Evolutionary conservation across 1,140 invertebrate species (phyloP).

Genomic region (Plectrocnemia conspersa): DNA sequence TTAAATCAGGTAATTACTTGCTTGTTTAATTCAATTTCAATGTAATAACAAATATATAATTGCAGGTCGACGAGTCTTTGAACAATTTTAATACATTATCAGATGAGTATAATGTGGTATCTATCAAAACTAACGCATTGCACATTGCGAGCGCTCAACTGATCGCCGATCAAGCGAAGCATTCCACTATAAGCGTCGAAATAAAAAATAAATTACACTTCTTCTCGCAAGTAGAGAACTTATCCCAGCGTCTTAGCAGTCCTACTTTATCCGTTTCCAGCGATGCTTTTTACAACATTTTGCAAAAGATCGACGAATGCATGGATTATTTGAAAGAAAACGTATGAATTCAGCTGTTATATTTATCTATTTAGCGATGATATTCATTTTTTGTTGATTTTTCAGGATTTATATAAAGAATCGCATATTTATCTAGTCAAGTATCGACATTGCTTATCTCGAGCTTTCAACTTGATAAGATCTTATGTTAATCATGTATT

Average conservation of each 20-base stretch:
- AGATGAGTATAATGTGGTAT: constrained; percentile 77
- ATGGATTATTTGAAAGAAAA: constrained; percentile 79
- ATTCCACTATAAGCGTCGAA: constrained; percentile 72
- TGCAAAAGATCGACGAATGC: constrained; percentile 83
- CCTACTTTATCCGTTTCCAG: constrained; percentile 75
- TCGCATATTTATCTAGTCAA: constrained; percentile 65
- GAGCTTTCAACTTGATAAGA: constrained; percentile 73
- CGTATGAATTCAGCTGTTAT: constrained; percentile 60
- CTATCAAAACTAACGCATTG: constrained; percentile 83
- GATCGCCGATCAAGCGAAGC: constrained; percentile 77
- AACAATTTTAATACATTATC: constrained; percentile 66
- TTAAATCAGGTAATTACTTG: constrained; percentile 53
- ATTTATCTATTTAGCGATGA: neutral
- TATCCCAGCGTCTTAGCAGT: constrained; percentile 74
- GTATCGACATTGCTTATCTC: constrained; percentile 74
- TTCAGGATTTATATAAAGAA: constrained; percentile 56
- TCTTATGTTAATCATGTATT: constrained; percentile 69
- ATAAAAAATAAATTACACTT: constrained; percentile 77
- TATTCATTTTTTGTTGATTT: constrained; percentile 11
- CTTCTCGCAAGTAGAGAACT: constrained; percentile 78
- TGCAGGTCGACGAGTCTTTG: constrained; percentile 66
- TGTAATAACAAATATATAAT: constrained; percentile 14
- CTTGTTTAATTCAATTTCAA: neutral
- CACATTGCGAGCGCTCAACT: constrained; percentile 87
- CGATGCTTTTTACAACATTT: constrained; percentile 74